Evolutionary conservation across 2,888 invertebrate species (phyloP).

Genomic region (Protophormia terraenovae): DNA sequence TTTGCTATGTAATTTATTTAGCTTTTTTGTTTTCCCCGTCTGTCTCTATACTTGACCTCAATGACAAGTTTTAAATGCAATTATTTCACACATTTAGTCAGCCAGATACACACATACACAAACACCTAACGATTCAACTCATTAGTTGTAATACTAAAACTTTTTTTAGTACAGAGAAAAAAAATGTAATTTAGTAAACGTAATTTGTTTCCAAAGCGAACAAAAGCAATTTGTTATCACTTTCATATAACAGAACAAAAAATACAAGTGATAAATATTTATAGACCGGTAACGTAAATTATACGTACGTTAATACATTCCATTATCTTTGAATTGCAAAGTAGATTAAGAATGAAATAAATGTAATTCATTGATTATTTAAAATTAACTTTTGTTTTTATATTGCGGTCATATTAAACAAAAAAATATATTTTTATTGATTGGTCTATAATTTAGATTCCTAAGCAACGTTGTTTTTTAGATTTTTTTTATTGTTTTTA

Average conservation of each 20-base stretch:
- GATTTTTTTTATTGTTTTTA: background rate
- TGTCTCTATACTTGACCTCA: background rate
- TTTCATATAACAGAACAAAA: background rate
- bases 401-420: slow-evolving; percentile 22
- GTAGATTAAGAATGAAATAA: slow-evolving; percentile 5
- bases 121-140: background rate
- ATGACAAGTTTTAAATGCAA: background rate
- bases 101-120: background rate
- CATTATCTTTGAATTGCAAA: slow-evolving; percentile 40
- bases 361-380: slow-evolving; percentile 20
- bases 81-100: background rate
- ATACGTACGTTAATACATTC: background rate
- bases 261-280: slow-evolving; percentile 8
- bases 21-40: background rate
- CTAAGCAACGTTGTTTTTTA: background rate
- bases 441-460: background rate
- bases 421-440: background rate
- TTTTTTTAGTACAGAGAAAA: background rate
- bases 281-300: background rate
- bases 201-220: background rate
- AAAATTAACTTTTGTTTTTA: background rate
- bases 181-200: background rate
- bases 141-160: background rate
- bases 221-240: slow-evolving; percentile 13
- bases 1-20: background rate